Conservation (phyloP, 2,888 invertebrate genomes). For the Spodoptera littoralis region DNA sequence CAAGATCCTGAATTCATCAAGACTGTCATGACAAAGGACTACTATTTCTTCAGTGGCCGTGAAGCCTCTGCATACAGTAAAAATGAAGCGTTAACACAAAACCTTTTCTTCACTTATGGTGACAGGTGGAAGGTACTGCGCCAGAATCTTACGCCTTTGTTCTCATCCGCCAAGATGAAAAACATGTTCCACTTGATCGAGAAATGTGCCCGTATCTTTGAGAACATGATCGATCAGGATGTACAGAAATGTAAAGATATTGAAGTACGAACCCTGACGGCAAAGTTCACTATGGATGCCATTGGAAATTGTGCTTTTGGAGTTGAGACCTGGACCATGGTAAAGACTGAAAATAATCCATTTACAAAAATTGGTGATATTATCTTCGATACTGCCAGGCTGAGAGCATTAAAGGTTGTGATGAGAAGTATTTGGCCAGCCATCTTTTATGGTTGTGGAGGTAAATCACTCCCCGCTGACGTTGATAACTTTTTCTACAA, state of each 20-base stretch:
- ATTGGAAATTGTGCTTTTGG: slow-evolving; percentile 60
- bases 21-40: slow-evolving; percentile 65
- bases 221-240: slow-evolving; percentile 60
- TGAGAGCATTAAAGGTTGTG: slow-evolving; percentile 55
- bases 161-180: slow-evolving; percentile 72
- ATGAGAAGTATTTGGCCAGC: slow-evolving; percentile 65
- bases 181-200: slow-evolving; percentile 73
- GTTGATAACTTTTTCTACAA: slow-evolving; percentile 61
- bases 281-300: slow-evolving; percentile 70
- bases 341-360: slow-evolving; percentile 47
- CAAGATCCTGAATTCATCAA: slow-evolving; percentile 68
- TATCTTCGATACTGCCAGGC: slow-evolving; percentile 57
- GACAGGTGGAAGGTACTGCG: slow-evolving; percentile 73
- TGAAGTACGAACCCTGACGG: slow-evolving; percentile 52
- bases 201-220: slow-evolving; percentile 57
- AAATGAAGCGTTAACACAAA: slow-evolving; percentile 61
- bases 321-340: slow-evolving; percentile 48
- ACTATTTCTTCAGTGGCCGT: slow-evolving; percentile 69
- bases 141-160: slow-evolving; percentile 71
- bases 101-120: slow-evolving; percentile 67
- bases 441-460: slow-evolving; percentile 65
- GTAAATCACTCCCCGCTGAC: slow-evolving; percentile 55
- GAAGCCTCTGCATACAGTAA: slow-evolving; percentile 62
- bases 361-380: slow-evolving; percentile 59
- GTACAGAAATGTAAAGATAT: slow-evolving; percentile 29